phyloP scores from a whole-genome alignment of 2,888 invertebrate species.

The Pyrgus malvae region DNA sequence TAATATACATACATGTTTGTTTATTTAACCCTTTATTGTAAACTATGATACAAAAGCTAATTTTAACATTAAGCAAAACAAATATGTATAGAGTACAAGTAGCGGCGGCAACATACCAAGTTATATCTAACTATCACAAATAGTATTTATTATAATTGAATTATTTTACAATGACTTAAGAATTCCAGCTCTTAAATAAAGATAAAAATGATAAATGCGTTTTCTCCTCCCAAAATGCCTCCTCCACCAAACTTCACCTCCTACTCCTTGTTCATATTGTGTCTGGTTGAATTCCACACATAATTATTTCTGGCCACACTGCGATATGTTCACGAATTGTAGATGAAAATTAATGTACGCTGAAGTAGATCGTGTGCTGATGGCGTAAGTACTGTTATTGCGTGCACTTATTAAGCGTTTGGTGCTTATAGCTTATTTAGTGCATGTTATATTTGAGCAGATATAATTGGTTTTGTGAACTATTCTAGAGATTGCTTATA shows the following conservation, averaged over 20 bases:
- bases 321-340: conserved; percentile 58
- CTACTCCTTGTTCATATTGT: conserved; percentile 43
- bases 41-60: too few species aligned
- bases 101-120: too few species aligned
- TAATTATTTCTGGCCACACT: conserved; percentile 72
- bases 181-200: too few species aligned
- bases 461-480: not conserved
- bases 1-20: too few species aligned
- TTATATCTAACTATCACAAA: too few species aligned
- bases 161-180: too few species aligned
- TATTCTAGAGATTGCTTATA: not conserved
- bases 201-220: too few species aligned
- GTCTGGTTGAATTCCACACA: conserved; percentile 71
- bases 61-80: too few species aligned
- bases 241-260: conserved; percentile 6
- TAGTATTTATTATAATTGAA: too few species aligned
- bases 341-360: conserved; percentile 60
- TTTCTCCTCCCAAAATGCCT: not conserved
- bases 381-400: conserved; percentile 22
- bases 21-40: too few species aligned
- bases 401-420: conserved; percentile 20
- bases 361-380: conserved; percentile 49
- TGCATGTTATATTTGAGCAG: conserved; percentile 2
- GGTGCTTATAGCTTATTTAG: conserved; percentile 10
- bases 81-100: too few species aligned